Percentiles rank a stretch among this genome's conserved stretches.
Conservation (phyloP, 2,888 invertebrate genomes). For the Lithophane socia region DNA sequence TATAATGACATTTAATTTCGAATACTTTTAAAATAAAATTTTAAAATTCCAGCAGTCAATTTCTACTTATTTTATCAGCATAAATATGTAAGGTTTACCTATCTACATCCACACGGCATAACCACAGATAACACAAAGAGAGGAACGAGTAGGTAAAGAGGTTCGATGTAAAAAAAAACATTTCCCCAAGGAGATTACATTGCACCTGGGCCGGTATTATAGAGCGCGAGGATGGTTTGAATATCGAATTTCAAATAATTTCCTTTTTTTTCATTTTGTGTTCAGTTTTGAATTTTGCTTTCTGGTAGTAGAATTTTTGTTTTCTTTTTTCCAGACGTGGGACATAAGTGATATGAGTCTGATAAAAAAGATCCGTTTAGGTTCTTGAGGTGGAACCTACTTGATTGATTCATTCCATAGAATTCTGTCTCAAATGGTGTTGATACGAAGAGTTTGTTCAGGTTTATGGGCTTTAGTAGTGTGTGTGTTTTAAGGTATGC, state of each 20-base stretch:
- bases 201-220: constrained; percentile 39
- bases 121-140: constrained; percentile 12
- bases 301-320: neutral
- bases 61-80: neutral
- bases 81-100: neutral
- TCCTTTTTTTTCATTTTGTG: constrained; percentile 30
- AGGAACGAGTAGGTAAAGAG: neutral
- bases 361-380: too few species aligned
- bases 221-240: constrained; percentile 26
- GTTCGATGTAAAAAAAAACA: constrained; percentile 34
- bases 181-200: constrained; percentile 44
- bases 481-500: too few species aligned
- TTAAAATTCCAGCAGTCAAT: neutral
- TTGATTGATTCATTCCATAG: too few species aligned
- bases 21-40: neutral
- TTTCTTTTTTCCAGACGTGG: neutral
- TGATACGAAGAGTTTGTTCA: too few species aligned
- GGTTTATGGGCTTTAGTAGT: too few species aligned
- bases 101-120: neutral
- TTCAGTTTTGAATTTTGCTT: constrained; percentile 6
- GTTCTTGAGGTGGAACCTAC: too few species aligned
- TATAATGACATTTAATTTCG: neutral
- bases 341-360: too few species aligned
- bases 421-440: too few species aligned
- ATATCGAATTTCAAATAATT: constrained; percentile 49